Evolutionary conservation across 92 coral and sea anemone genomes (phyloP), one percentile per base, ranked within the genome.

Genomic region (Heteractis magnifica): DNA sequence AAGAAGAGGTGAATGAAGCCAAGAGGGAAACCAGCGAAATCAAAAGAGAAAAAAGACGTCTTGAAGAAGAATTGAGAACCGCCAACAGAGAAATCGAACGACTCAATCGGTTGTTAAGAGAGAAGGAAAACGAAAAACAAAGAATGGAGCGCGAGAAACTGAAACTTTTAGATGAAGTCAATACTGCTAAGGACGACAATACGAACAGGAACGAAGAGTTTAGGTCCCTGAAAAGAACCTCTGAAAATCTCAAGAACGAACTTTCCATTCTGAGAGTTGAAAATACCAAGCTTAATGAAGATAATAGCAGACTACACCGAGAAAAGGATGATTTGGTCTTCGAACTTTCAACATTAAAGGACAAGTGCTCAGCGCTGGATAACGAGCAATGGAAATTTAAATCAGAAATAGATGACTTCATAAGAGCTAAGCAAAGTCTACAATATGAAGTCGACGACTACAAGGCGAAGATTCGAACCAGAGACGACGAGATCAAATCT

Each of bases 281-380:
- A 20, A 65, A 59, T 49, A 73, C 18, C 44, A 51, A 79, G 72
- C 49, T 84, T 10, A 60, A 56, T 12, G 81, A 87, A 10, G 89
- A 90, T 11, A 89, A 80, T 23, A 84, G 55, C 12, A 82, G 81
- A 50, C 84, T 81, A 26, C 75, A 84, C 26, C 73, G 78, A 51
- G 94, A 93, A 65, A 88, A 86, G 62, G 94, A 93, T 65, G 87
- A 93, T 68, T 51, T 86, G 12, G 90, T 50, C 50, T 79, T 83
- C 73, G 97, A 93, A 53, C 77, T 91, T 15, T 91, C 87, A 16
- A 68, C 81, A 12, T 65, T 91, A 56, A 88, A 89, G 74, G 94
- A 87, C 55, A 93, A 89, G 50, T 89, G 71, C 82, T 75, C 87
- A 4, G 84, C 55, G 26, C 72, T 84, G 49, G 97, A 93, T 71